Conservation (phyloP, 1,140 invertebrate genomes). For the Pectinophora gossypiella region DNA sequence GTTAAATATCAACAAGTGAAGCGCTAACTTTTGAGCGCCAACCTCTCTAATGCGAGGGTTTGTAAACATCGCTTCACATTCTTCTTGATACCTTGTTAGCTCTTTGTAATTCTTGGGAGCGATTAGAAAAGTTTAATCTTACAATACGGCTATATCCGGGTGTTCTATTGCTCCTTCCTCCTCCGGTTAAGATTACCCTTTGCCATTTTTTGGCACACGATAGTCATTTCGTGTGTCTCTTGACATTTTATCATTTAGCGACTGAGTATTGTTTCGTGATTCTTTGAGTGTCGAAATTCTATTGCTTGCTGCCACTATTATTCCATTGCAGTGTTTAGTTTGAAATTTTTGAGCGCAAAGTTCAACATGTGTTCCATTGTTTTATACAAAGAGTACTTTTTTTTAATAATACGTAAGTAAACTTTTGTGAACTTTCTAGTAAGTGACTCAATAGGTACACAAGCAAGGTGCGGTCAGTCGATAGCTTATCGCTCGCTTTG, state of each 20-base stretch:
- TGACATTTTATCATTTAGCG: no score
- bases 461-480: neutral
- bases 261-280: no score
- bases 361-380: neutral
- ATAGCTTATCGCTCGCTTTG: slow-evolving; percentile 32
- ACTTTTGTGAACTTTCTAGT: neutral
- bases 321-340: no score
- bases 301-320: no score
- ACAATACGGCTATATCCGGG: no score
- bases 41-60: slow-evolving; percentile 6
- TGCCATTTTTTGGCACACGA: no score
- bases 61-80: slow-evolving; percentile 4
- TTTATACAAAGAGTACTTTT: neutral
- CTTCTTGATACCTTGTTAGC: neutral
- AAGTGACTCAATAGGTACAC: neutral
- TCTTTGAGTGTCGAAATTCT: no score
- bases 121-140: neutral
- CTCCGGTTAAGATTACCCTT: no score
- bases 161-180: no score
- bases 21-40: slow-evolving; percentile 15
- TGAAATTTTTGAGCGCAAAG: neutral
- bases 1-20: slow-evolving; percentile 62
- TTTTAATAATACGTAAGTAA: neutral
- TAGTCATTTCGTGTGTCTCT: no score
- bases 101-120: neutral